A percentile compares a stretch with the other conserved stretches of the same genome.
Evolutionary conservation across 1,140 invertebrate genomes (phyloP).

Genomic region (Pristionchus pacificus): DNA sequence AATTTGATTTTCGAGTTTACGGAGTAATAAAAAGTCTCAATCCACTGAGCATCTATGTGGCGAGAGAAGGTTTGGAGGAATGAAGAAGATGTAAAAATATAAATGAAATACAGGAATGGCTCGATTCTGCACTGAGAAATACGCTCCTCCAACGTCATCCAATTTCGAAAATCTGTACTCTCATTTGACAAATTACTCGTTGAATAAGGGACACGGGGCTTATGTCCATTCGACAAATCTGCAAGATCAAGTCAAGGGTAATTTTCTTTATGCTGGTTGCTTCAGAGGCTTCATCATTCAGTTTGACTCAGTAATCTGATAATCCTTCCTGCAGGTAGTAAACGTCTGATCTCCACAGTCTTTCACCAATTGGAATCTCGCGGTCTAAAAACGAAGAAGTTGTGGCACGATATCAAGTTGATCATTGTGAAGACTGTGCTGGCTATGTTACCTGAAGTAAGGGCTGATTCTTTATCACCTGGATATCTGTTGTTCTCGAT

Average conservation of each 20-base stretch:
- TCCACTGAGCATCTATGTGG: conserved; percentile 61
- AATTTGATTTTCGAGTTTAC: conserved; percentile 63
- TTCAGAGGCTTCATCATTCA: too few relatives aligned
- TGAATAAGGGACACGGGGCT: conserved; percentile 61
- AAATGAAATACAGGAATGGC: conserved; percentile 36
- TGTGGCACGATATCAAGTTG: conserved; percentile 61
- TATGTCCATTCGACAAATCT: conserved; percentile 61
- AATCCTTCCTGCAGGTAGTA: conserved; percentile 57
- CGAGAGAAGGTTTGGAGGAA: conserved; percentile 59
- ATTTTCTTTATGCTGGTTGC: not conserved
- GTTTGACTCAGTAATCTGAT: too few relatives aligned
- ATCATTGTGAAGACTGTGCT: conserved; percentile 63
- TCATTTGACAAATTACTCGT: conserved; percentile 64
- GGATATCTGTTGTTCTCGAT: too few relatives aligned
- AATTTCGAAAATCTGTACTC: conserved; percentile 61
- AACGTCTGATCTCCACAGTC: conserved; percentile 61
- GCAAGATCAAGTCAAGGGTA: conserved; percentile 50
- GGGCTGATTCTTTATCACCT: not conserved
- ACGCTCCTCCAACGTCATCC: conserved; percentile 47
- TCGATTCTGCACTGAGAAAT: conserved; percentile 59
- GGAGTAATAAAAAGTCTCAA: conserved; percentile 61
- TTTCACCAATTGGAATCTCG: conserved; percentile 57
- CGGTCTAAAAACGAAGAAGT: conserved; percentile 56
- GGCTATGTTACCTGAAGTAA: conserved; percentile 59
- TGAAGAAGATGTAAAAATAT: too few relatives aligned